A percentile compares a stretch with the other conserved stretches of the same genome.
phyloP scores from a whole-genome alignment of 1,140 invertebrate genomes.

The Scylla paramamosain region DNA sequence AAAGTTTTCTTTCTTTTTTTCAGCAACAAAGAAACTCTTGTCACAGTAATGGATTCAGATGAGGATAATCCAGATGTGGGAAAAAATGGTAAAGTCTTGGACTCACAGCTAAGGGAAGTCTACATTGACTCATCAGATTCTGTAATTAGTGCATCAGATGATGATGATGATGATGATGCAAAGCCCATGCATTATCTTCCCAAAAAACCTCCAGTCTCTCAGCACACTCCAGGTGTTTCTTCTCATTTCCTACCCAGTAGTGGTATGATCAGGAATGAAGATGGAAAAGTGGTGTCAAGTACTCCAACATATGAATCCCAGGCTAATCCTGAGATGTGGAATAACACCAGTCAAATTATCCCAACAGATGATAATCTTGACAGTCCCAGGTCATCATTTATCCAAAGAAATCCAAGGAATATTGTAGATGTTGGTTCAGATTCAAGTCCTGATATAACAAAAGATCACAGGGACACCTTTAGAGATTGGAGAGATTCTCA shows the following conservation, averaged over 20 bases:
- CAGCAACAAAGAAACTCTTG: background rate
- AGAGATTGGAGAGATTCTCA: background rate
- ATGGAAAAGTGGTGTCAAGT: background rate
- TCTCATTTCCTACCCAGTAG: background rate
- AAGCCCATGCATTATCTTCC: background rate
- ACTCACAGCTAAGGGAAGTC: background rate
- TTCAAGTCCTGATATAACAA: background rate
- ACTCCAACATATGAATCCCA: background rate
- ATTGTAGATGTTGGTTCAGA: background rate
- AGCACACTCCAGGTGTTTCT: background rate
- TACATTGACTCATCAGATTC: background rate
- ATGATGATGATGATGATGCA: background rate
- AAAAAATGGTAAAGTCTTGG: background rate
- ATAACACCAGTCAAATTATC: conserved; percentile 39
- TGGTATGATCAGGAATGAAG: background rate
- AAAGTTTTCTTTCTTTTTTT: background rate
- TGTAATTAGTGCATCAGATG: background rate
- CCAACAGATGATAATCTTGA: background rate
- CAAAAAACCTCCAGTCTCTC: background rate
- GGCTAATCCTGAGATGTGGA: background rate
- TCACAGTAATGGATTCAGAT: conserved; percentile 3
- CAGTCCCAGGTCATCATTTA: background rate
- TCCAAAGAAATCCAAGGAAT: background rate
- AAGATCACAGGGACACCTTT: background rate
- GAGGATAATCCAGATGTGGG: background rate